A percentile compares a stretch with the other conserved stretches of the same genome.
These are phyloP conservation scores for Aspidapion aeneum DNA, from an alignment of 2,888 invertebrate species.

Conservation along the genomic window DNA sequence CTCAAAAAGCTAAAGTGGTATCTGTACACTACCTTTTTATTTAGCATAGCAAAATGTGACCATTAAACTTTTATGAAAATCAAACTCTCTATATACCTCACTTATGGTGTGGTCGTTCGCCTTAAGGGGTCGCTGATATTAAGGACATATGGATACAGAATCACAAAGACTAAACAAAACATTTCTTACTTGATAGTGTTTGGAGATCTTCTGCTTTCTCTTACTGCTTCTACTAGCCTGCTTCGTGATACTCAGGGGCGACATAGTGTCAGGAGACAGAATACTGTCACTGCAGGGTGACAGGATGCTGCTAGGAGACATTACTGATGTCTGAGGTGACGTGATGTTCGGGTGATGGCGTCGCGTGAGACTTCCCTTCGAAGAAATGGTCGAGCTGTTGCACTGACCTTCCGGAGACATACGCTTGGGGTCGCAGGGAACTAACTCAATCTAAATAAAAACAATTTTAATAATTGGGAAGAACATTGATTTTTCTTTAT, in stretches of 20 bases:
- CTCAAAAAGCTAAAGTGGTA: too few relatives aligned
- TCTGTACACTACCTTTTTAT: too few relatives aligned
- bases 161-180: too few relatives aligned
- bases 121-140: too few relatives aligned
- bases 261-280: slow-evolving; percentile 48
- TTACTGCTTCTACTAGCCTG: slow-evolving; percentile 48
- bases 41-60: too few relatives aligned
- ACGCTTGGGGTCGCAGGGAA: slow-evolving; percentile 58
- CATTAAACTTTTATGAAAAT: too few relatives aligned
- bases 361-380: slow-evolving; percentile 63
- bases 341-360: slow-evolving; percentile 47
- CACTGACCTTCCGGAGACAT: slow-evolving; percentile 69
- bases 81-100: too few relatives aligned
- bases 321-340: slow-evolving; percentile 17
- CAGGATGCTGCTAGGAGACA: slow-evolving; percentile 42
- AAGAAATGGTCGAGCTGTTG: slow-evolving; percentile 58
- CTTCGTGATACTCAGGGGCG: slow-evolving; percentile 51
- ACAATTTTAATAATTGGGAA: too few relatives aligned
- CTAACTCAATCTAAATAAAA: slow-evolving; percentile 16
- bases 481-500: too few relatives aligned
- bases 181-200: slow-evolving; percentile 65
- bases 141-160: too few relatives aligned
- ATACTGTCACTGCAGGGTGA: slow-evolving; percentile 50
- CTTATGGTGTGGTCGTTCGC: too few relatives aligned
- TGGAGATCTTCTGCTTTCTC: slow-evolving; percentile 62